phyloP scores from a whole-genome alignment of 2,113 vertebrate species.

The Pan paniscus region DNA sequence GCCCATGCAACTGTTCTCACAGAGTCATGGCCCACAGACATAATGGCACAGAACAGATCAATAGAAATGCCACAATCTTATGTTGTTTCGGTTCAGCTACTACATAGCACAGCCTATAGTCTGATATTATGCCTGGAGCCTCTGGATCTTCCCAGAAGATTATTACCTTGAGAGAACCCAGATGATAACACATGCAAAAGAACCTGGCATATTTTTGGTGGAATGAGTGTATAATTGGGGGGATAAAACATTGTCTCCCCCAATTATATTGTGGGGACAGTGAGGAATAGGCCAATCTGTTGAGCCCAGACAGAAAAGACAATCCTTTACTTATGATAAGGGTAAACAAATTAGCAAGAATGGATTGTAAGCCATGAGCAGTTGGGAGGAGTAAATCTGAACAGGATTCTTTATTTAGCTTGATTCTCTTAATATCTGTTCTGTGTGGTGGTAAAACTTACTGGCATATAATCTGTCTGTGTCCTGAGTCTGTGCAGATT shows the following conservation, averaged over 20 bases:
- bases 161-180: not conserved
- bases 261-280: too few relatives aligned
- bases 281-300: not conserved
- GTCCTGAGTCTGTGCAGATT: not conserved
- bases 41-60: not conserved
- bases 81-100: not conserved
- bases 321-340: not conserved
- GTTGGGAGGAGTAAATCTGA: not conserved
- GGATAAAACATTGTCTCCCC: too few relatives aligned
- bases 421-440: not conserved
- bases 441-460: not conserved
- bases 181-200: not conserved
- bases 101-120: rapidly evolving
- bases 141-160: not conserved
- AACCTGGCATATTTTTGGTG: not conserved
- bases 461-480: not conserved
- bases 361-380: not conserved
- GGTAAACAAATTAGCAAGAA: not conserved
- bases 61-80: not conserved
- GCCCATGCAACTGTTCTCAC: not conserved
- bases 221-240: not conserved
- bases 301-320: not conserved
- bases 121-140: not conserved
- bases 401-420: not conserved
- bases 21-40: not conserved